A percentile compares a stretch with the other conserved stretches of the same genome.
Evolutionary conservation across 2,113 vertebrate species (phyloP).

Genomic region (Lethenteron reissneri): DNA sequence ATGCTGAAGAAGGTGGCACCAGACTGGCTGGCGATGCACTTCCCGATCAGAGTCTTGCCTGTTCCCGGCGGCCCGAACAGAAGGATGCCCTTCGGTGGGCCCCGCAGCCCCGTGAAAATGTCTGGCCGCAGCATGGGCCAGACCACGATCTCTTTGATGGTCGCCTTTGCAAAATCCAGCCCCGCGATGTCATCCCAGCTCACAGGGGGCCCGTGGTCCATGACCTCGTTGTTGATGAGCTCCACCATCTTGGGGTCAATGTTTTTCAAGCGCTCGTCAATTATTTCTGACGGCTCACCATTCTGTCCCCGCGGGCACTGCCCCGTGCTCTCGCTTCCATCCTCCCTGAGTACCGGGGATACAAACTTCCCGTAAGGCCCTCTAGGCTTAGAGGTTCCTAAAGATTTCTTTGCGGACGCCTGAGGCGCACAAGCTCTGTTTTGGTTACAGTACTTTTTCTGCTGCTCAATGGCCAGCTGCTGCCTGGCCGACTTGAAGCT

Average conservation of each 20-base stretch:
- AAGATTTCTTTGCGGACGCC: slow-evolving; percentile 43
- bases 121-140: slow-evolving; percentile 94
- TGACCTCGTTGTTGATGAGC: slow-evolving; percentile 77
- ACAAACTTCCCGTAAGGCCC: slow-evolving; percentile 61
- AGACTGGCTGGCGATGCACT: slow-evolving; percentile 83
- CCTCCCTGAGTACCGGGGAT: slow-evolving; percentile 47
- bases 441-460: slow-evolving; percentile 38
- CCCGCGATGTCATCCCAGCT: slow-evolving; percentile 83
- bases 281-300: slow-evolving; percentile 15
- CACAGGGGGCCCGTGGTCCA: slow-evolving; percentile 72
- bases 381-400: slow-evolving; percentile 56
- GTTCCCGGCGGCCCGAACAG: slow-evolving; percentile 84
- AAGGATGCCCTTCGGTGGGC: slow-evolving; percentile 82
- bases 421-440: slow-evolving; percentile 18
- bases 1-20: slow-evolving; percentile 94
- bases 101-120: slow-evolving; percentile 72
- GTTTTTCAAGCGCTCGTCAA: slow-evolving; percentile 56
- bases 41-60: slow-evolving; percentile 86
- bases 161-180: slow-evolving; percentile 76
- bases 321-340: slow-evolving; percentile 22
- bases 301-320: slow-evolving; percentile 12
- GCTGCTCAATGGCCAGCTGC: slow-evolving; percentile 50
- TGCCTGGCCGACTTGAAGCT: slow-evolving; percentile 63
- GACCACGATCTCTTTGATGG: slow-evolving; percentile 85
- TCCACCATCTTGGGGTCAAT: slow-evolving; percentile 85